Percentiles rank a stretch among this genome's conserved stretches.
These are phyloP conservation scores for Dascillus cervinus DNA, from an alignment of 2,888 invertebrate species.

Conservation along the genomic window DNA sequence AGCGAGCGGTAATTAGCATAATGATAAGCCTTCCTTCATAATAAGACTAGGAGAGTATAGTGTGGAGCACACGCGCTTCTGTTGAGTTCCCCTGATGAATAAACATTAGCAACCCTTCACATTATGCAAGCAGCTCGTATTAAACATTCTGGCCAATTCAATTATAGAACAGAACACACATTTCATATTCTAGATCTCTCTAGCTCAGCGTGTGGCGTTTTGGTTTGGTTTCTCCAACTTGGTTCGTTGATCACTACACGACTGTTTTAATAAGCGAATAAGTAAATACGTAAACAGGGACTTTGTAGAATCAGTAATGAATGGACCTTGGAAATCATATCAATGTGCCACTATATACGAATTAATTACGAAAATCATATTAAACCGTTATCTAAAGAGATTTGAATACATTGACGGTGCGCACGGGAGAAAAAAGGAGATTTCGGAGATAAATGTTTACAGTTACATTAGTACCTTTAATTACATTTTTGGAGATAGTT, in stretches of 20 bases:
- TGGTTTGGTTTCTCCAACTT: conserved; percentile 14
- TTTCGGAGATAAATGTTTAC: no score
- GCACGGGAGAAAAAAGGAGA: no score
- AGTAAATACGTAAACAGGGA: no score
- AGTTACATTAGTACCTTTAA: no score
- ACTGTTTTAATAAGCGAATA: no score
- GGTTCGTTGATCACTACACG: conserved; percentile 11
- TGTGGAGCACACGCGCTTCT: conserved; percentile 17
- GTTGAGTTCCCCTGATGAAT: conserved; percentile 31
- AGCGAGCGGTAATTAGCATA: conserved; percentile 20
- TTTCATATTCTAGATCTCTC: conserved; percentile 38
- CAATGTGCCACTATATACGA: no score
- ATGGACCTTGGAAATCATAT: no score
- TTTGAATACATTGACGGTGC: no score
- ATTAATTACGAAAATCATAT: no score
- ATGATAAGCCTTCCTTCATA: conserved; percentile 17
- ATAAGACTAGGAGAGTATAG: conserved; percentile 16
- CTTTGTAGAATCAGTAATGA: no score
- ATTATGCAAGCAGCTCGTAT: conserved; percentile 40
- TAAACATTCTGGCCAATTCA: conserved; percentile 42
- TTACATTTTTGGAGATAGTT: no score
- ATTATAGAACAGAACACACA: conserved; percentile 40
- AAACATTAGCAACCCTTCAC: conserved; percentile 41
- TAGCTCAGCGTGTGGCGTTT: conserved; percentile 24
- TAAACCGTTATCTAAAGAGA: no score